These are phyloP conservation scores for Phortica okadai DNA, from an alignment of 2,888 invertebrate species.

Conservation along the genomic window DNA sequence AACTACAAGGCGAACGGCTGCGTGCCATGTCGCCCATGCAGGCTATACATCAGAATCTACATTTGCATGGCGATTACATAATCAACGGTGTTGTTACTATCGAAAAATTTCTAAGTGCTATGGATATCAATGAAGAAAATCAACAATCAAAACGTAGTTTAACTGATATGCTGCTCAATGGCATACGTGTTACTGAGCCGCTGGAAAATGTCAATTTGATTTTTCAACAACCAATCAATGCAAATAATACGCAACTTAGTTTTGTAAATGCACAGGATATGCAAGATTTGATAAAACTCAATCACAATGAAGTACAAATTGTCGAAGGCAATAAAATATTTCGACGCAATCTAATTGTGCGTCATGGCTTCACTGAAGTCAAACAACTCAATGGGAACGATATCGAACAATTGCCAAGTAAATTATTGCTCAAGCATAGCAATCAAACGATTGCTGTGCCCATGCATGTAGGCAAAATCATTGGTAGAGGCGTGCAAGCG, in stretches of 20 bases:
- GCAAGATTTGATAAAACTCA: constrained; percentile 75
- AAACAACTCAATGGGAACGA: constrained; percentile 77
- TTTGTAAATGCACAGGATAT: constrained; percentile 77
- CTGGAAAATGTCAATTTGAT: constrained; percentile 63
- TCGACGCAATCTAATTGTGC: constrained; percentile 74
- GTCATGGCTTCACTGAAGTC: constrained; percentile 74
- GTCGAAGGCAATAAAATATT: constrained; percentile 78
- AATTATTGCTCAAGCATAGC: constrained; percentile 74
- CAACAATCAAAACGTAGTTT: constrained; percentile 51
- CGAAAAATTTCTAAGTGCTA: constrained; percentile 71
- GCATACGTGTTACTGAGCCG: constrained; percentile 56
- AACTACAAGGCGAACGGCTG: constrained; percentile 75
- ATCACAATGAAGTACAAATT: constrained; percentile 73
- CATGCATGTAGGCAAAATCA: constrained; percentile 73
- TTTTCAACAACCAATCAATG: constrained; percentile 62
- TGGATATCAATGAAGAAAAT: constrained; percentile 62
- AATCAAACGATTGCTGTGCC: constrained; percentile 77
- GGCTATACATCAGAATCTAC: constrained; percentile 75
- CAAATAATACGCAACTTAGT: constrained; percentile 74
- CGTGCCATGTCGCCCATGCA: constrained; percentile 77
- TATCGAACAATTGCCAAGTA: constrained; percentile 74
- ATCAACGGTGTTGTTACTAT: constrained; percentile 78
- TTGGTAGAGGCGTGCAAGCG: constrained; percentile 59
- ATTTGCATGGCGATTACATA: constrained; percentile 74
- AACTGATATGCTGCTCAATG: constrained; percentile 53